phyloP scores from a whole-genome alignment of 1,140 invertebrate species.

The Augochlora pura region DNA sequence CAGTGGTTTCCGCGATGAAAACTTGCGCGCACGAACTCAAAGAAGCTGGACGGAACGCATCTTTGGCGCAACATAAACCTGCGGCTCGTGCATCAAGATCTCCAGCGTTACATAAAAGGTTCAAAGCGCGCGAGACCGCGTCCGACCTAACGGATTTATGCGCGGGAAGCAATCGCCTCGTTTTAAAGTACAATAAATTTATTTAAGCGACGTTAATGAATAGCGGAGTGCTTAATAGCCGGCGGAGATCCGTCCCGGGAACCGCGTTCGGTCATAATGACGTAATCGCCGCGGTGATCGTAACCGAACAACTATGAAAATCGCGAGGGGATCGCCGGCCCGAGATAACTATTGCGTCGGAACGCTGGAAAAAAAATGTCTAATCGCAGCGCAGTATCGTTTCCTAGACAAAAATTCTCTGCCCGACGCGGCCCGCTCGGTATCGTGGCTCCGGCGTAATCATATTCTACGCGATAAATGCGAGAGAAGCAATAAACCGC shows the following conservation, averaged over 20 bases:
- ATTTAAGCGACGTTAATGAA: conserved; percentile 59
- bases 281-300: conserved; percentile 33
- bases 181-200: conserved; percentile 59
- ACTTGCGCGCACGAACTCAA: neutral
- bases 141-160: conserved; percentile 34
- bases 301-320: conserved; percentile 33
- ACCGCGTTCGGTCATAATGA: conserved; percentile 41
- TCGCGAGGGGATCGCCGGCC: neutral
- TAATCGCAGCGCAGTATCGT: conserved; percentile 23
- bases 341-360: neutral
- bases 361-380: neutral
- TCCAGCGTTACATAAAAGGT: conserved; percentile 14
- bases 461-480: conserved; percentile 23
- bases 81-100: neutral
- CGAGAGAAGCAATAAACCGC: conserved; percentile 25
- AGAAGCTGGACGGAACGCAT: neutral
- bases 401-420: neutral
- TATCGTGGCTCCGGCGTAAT: neutral
- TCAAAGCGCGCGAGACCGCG: neutral
- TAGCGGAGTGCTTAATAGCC: conserved; percentile 40
- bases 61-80: neutral
- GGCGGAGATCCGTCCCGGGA: conserved; percentile 25
- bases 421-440: neutral
- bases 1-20: neutral
- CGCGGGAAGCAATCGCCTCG: conserved; percentile 48